A percentile compares a stretch with the other conserved stretches of the same genome.
Conservation (phyloP, 2,113 vertebrate species). For the Erinaceus europaeus region DNA sequence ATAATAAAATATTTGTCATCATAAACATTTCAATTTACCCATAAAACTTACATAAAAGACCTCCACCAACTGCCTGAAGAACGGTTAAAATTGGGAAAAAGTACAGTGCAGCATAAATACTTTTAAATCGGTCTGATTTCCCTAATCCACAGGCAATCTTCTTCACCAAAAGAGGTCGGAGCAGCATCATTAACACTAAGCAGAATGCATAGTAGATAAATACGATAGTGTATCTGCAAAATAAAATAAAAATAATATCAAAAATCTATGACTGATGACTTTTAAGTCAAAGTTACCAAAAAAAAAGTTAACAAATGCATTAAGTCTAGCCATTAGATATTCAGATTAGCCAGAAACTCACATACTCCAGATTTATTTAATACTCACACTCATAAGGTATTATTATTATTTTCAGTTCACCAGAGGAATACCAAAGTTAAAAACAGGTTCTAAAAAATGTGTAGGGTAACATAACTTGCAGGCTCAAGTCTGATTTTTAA, state of each 20-base stretch:
- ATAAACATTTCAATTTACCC: not conserved
- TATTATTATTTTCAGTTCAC: too few species aligned
- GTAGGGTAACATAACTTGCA: not conserved
- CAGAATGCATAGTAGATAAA: slow-evolving; percentile 98
- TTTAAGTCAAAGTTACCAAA: slow-evolving; percentile 29
- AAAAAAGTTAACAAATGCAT: not conserved
- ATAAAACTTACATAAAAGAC: slow-evolving; percentile 93
- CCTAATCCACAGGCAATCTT: slow-evolving; percentile 96
- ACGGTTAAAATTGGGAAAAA: slow-evolving; percentile 97
- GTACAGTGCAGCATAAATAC: slow-evolving; percentile 97
- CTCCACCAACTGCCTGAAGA: slow-evolving; percentile 96
- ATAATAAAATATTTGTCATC: too few species aligned
- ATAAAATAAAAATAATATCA: not conserved
- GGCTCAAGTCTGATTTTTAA: not conserved
- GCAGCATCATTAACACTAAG: slow-evolving; percentile 96
- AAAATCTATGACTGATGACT: not conserved
- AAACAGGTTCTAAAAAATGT: too few species aligned
- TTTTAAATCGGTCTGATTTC: slow-evolving; percentile 96
- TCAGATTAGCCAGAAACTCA: too few species aligned
- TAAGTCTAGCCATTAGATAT: not conserved
- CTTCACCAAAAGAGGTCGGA: slow-evolving; percentile 96
- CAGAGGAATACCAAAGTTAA: too few species aligned
- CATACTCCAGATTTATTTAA: too few species aligned
- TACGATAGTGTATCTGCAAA: slow-evolving; percentile 94
- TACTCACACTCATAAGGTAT: too few species aligned